These are phyloP conservation scores for Philaethria dido DNA, from an alignment of 2,888 invertebrate genomes.

Conservation along the genomic window DNA sequence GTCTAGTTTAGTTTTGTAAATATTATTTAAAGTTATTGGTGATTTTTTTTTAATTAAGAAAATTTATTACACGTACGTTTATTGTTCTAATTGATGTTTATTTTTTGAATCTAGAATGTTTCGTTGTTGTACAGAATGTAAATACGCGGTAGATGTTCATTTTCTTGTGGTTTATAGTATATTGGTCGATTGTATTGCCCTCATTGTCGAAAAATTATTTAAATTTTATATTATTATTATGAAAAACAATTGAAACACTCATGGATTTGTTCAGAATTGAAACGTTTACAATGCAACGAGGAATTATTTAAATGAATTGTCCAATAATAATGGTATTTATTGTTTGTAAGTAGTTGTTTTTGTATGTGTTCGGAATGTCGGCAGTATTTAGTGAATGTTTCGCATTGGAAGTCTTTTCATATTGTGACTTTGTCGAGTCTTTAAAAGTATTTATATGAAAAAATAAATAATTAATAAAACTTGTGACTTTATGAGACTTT, in stretches of 20 bases:
- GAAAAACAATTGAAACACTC: conserved; percentile 44
- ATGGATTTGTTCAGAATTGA: conserved; percentile 54
- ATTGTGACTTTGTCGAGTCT: conserved; percentile 81
- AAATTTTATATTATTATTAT: conserved; percentile 40
- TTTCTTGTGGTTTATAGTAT: conserved; percentile 59
- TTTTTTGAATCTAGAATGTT: conserved; percentile 71
- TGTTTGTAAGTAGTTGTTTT: conserved; percentile 77
- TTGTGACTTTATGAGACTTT: conserved; percentile 70
- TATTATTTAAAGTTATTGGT: conserved; percentile 76
- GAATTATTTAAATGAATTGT: conserved; percentile 78
- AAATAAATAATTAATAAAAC: conserved; percentile 72
- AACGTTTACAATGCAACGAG: conserved; percentile 57
- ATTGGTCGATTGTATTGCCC: conserved; percentile 42
- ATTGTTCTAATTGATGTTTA: conserved; percentile 77
- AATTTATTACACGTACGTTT: conserved; percentile 71
- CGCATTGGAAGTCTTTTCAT: conserved; percentile 75
- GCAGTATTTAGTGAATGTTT: conserved; percentile 76
- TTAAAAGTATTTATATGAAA: conserved; percentile 83
- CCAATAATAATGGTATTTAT: conserved; percentile 78
- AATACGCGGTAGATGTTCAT: conserved; percentile 70
- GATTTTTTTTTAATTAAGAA: conserved; percentile 63
- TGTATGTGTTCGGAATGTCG: conserved; percentile 69
- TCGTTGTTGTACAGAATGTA: conserved; percentile 81
- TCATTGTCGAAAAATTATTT: conserved; percentile 37
- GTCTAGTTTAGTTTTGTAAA: conserved; percentile 82